Percentiles rank a stretch among this genome's conserved stretches.
These are phyloP conservation scores for Trichopria drosophilae DNA, from an alignment of 2,888 invertebrate species.

Conservation along the genomic window DNA sequence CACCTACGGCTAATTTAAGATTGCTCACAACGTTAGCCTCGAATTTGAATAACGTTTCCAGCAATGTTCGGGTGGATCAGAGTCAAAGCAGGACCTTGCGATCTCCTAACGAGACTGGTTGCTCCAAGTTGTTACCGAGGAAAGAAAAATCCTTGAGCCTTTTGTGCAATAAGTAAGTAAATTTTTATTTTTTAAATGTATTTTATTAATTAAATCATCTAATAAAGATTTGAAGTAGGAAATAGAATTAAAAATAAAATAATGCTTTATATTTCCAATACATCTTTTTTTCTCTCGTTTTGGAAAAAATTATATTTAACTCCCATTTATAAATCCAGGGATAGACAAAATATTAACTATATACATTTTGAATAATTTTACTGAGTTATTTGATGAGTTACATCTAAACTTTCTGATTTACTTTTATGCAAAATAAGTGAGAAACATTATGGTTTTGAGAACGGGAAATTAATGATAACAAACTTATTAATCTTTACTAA, in stretches of 20 bases:
- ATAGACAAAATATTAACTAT: too few species aligned
- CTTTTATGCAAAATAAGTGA: too few species aligned
- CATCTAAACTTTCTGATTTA: too few species aligned
- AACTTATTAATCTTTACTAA: too few species aligned
- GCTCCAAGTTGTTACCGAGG: slow-evolving; percentile 47
- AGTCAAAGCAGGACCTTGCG: background rate
- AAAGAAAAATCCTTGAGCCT: slow-evolving; percentile 67
- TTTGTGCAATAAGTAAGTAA: slow-evolving; percentile 64
- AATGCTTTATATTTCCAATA: too few species aligned
- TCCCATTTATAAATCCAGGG: too few species aligned
- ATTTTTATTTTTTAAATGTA: slow-evolving; percentile 8
- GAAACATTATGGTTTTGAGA: too few species aligned
- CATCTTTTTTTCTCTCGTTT: too few species aligned
- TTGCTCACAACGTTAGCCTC: slow-evolving; percentile 68
- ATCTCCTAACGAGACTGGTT: slow-evolving; percentile 25
- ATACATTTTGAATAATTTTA: too few species aligned
- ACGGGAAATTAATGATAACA: too few species aligned
- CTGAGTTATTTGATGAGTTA: too few species aligned
- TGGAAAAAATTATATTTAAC: too few species aligned
- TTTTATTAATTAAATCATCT: slow-evolving; percentile 3
- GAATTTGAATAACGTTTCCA: slow-evolving; percentile 60
- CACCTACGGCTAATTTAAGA: slow-evolving; percentile 71
- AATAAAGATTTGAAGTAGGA: background rate
- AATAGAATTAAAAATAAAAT: background rate
- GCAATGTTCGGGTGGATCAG: slow-evolving; percentile 18